phyloP scores from a whole-genome alignment of 2,113 vertebrate genomes.

The Kryptolebias marmoratus region DNA sequence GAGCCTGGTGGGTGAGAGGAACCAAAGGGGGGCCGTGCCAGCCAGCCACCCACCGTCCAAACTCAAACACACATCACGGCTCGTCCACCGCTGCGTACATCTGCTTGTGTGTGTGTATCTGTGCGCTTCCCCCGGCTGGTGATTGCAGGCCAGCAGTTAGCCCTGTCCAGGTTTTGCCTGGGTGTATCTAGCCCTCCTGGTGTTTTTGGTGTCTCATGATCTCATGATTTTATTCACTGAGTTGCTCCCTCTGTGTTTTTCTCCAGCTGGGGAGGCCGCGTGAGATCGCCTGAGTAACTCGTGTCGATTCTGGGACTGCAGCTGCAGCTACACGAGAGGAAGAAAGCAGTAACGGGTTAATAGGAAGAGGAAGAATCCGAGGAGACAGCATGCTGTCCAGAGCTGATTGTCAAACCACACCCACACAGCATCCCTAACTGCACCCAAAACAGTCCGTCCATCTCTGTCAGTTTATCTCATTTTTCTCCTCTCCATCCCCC shows the following conservation, averaged over 20 bases:
- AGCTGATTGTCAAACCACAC: constrained; percentile 22
- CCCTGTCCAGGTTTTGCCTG: constrained; percentile 63
- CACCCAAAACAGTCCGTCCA: constrained; percentile 1
- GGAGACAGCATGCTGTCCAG: constrained; percentile 71
- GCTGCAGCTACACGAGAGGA: constrained; percentile 37
- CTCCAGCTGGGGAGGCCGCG: constrained; percentile 54
- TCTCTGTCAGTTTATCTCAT: constrained; percentile 4
- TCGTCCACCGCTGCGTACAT: constrained; percentile 32
- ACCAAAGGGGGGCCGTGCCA: constrained; percentile 65
- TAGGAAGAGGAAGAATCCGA: constrained; percentile 16
- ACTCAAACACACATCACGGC: constrained; percentile 24
- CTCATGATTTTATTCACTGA: constrained; percentile 49
- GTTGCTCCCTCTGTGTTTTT: constrained; percentile 44
- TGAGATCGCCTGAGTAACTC: constrained; percentile 25
- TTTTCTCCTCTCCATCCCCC: neutral
- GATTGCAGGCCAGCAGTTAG: constrained; percentile 60
- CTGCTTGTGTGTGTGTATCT: constrained; percentile 25
- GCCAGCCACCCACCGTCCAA: constrained; percentile 49
- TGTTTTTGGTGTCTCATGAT: constrained; percentile 44
- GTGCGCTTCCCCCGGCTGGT: constrained; percentile 31
- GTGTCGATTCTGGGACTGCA: constrained; percentile 61
- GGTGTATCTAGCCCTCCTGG: constrained; percentile 6
- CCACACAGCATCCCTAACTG: constrained; percentile 3
- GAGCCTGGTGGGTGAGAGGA: constrained; percentile 71
- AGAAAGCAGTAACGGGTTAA: constrained; percentile 16